Base-by-base conservation (phyloP, 1,140 invertebrate genomes). In the Drosophila asahinai region DNA sequence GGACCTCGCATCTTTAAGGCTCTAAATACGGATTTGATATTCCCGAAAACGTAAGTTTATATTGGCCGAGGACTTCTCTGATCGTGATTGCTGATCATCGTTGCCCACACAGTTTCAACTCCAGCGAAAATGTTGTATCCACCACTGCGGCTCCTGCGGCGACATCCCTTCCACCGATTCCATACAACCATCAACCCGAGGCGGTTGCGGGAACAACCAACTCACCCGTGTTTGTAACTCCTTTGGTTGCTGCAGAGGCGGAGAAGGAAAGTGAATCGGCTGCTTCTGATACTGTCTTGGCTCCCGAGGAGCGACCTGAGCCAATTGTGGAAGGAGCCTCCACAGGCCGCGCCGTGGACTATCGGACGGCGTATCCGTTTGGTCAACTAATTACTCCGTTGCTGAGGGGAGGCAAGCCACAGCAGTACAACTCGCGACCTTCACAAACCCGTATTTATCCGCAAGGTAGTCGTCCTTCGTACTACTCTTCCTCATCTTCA, bases 1-100 rank as follows among this genome's bases (percentile, higher is more conserved):
- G 91, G 91, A 60, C 91, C 91, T 15, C 82, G 91, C 17, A 92
- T 92, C 8, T 92, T 78, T 19, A 92, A 92, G 40, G 91, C 91
- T 5, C 48, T 92, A 0, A 92, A 92, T 64, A 89, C 87, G 71
- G 91, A 92, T 83, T 80, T 92, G 51, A 86, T 92, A 61, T 92
- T 91, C 60, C 91, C 91, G 8, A 91, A 81, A 76, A 91, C 64
- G 91, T 92, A 73, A 83, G 89, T 92, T 43, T 2, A 25, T 14
- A 30, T 42, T 8, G 15, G 1, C 9, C 11, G 22, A 36, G 30
- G 8, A 52, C 14, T 5, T 6, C 9, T 22, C 3, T 33, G 9
- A 51, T 30, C 9, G 15, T 49, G 12, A 47, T 17, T 25, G 7
- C 36, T 38, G 36, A 67, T 38, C 36, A 45, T 27, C 45, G 47